Conservation (phyloP, 2,797 vertebrate species). For the Xenops minutus region DNA sequence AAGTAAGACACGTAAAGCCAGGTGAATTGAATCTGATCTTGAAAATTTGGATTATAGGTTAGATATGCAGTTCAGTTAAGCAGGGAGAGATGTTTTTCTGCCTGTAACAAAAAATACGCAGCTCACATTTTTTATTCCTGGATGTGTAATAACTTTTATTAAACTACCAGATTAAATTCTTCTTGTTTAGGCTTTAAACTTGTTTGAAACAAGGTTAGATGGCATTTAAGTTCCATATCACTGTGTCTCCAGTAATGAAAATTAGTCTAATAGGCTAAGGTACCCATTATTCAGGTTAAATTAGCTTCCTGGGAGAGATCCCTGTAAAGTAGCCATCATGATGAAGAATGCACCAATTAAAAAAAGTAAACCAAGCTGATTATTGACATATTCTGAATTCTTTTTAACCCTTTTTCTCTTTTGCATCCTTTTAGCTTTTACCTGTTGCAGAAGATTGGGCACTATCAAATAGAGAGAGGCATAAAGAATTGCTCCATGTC, state of each 20-base stretch:
- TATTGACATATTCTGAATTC: conserved; percentile 44
- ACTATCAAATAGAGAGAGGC: background rate
- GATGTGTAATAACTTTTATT: conserved; percentile 34
- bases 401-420: background rate
- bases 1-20: background rate
- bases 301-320: conserved; percentile 54
- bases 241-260: conserved; percentile 41
- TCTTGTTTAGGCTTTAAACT: conserved; percentile 31
- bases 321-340: conserved; percentile 43
- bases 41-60: background rate
- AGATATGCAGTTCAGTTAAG: background rate
- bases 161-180: conserved; percentile 32
- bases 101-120: background rate
- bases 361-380: conserved; percentile 45
- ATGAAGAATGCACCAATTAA: conserved; percentile 52
- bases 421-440: background rate
- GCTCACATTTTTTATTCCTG: background rate
- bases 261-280: conserved; percentile 50
- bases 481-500: background rate
- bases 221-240: conserved; percentile 37
- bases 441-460: background rate
- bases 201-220: conserved; percentile 32
- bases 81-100: background rate
- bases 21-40: background rate
- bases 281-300: conserved; percentile 52